These are phyloP conservation scores for Diadema setosum DNA, from an alignment of 35 echinoderm and acorn worm genomes.

Conservation along the genomic window DNA sequence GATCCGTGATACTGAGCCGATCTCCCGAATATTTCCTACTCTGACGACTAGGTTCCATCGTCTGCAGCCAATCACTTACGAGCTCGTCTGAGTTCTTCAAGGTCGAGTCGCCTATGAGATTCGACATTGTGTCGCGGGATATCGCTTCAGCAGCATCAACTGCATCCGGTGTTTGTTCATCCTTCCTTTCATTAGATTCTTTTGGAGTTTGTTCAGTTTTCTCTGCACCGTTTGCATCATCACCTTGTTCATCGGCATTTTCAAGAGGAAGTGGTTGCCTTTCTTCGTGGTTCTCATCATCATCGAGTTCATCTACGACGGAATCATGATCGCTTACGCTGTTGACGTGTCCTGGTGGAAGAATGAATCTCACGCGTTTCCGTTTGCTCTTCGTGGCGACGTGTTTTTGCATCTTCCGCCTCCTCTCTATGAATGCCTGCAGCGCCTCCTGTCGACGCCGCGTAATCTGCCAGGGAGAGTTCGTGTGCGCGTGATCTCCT, in stretches of 20 bases:
- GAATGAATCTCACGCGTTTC: constrained; percentile 48
- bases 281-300: neutral
- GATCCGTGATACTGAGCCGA: neutral
- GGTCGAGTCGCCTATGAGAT: neutral
- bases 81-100: neutral
- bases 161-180: neutral
- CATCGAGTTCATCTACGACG: neutral
- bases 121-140: neutral
- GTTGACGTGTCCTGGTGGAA: constrained; percentile 23
- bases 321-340: constrained; percentile 4
- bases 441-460: constrained; percentile 39
- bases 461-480: constrained; percentile 34
- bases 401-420: constrained; percentile 12
- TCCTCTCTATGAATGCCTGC: constrained; percentile 43
- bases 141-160: neutral
- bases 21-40: neutral
- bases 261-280: neutral
- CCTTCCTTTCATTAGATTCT: neutral
- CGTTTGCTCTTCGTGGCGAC: neutral
- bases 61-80: neutral
- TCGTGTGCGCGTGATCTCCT: neutral
- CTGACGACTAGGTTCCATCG: neutral
- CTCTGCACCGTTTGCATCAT: no score
- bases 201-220: neutral
- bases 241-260: neutral